phyloP scores from a whole-genome alignment of 92 coral and sea anemone genomes.

The Porites divaricata region DNA sequence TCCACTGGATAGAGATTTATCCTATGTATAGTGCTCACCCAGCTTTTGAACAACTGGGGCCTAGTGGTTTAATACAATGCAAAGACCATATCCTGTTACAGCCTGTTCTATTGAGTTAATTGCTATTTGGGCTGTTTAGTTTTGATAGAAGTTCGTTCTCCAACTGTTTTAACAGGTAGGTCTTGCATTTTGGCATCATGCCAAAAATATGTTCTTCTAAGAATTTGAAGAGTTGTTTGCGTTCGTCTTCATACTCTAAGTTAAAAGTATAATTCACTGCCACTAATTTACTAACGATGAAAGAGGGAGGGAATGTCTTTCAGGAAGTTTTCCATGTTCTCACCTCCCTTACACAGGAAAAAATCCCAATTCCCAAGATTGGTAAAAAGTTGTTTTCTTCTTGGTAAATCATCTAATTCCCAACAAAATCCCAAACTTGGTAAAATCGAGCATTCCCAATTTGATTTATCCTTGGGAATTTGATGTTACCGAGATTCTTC shows the following conservation, averaged over 20 bases:
- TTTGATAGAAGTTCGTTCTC: constrained; percentile 30
- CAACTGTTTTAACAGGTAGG: constrained; percentile 10
- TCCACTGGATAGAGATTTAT: no score
- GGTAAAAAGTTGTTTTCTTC: constrained; percentile 56
- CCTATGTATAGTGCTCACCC: no score
- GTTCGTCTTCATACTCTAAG: constrained; percentile 20
- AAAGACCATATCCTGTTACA: no score
- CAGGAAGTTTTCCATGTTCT: constrained; percentile 27
- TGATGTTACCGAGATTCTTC: constrained; percentile 63
- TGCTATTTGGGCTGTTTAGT: constrained; percentile 1
- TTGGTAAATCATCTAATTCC: constrained; percentile 69
- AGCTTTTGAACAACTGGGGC: no score
- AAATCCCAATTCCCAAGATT: constrained; percentile 61
- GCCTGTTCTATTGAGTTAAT: no score
- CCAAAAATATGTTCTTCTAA: constrained; percentile 29
- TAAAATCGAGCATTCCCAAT: constrained; percentile 68
- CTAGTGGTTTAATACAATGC: no score
- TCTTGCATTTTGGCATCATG: constrained; percentile 13
- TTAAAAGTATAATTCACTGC: constrained; percentile 36
- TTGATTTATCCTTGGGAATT: constrained; percentile 60
- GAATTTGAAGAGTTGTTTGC: constrained; percentile 6
- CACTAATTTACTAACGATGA: constrained; percentile 25
- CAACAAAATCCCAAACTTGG: constrained; percentile 62
- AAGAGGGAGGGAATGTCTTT: constrained; percentile 13
- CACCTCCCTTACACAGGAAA: constrained; percentile 46